Percentiles rank a stretch among this genome's conserved stretches.
Evolutionary conservation across 2,888 invertebrate genomes (phyloP).

Genomic region (Sarcophaga rosellei): DNA sequence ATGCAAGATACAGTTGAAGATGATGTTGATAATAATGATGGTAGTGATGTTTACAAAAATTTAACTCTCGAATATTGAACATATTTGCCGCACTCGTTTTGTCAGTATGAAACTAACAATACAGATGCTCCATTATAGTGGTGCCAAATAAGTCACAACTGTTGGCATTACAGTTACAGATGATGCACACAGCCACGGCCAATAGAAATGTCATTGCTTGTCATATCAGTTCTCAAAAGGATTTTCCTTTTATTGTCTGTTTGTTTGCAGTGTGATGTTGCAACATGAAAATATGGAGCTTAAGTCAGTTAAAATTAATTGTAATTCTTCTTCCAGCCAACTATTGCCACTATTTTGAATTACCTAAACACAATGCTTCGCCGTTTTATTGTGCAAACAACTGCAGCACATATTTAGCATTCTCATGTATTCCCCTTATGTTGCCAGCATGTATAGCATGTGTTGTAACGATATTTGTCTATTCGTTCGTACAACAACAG

Average conservation of each 20-base stretch:
- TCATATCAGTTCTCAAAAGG: constrained; percentile 55
- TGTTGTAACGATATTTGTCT: neutral
- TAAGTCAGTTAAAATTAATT: constrained; percentile 57
- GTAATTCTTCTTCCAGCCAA: constrained; percentile 16
- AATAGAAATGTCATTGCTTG: neutral
- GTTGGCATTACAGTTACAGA: too few relatives aligned
- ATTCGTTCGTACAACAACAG: too few relatives aligned
- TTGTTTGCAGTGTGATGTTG: constrained; percentile 48
- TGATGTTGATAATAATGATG: too few relatives aligned
- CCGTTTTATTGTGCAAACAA: constrained; percentile 4
- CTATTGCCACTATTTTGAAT: neutral
- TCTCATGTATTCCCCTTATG: too few relatives aligned
- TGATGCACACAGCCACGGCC: neutral
- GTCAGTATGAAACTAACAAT: too few relatives aligned
- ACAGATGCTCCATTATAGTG: too few relatives aligned
- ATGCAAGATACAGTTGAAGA: neutral
- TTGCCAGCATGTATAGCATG: too few relatives aligned
- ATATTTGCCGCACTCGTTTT: too few relatives aligned
- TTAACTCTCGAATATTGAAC: neutral
- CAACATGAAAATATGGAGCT: constrained; percentile 56
- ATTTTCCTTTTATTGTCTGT: constrained; percentile 24
- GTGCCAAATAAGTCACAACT: too few relatives aligned
- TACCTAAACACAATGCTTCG: neutral
- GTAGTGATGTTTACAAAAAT: constrained; percentile 14
- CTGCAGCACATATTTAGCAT: neutral